Conservation (phyloP, 2,113 vertebrate species). For the Corythornis vintsioides region DNA sequence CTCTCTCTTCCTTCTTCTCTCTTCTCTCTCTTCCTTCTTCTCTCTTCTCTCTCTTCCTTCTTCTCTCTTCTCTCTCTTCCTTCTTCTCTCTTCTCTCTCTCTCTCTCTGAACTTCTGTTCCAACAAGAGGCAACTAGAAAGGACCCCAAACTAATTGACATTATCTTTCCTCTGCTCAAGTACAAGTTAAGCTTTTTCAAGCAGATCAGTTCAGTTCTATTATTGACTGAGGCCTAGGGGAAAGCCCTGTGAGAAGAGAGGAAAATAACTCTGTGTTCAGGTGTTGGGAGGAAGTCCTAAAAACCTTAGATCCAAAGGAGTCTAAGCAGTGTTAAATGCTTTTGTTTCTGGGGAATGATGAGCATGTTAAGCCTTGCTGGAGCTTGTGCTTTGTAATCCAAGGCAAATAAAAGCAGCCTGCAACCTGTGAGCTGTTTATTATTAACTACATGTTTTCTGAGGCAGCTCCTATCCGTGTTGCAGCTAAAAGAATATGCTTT, state of each 20-base stretch:
- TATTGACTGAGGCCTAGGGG: not conserved
- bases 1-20: too few relatives aligned
- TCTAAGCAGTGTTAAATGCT: not conserved
- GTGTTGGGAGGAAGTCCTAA: not conserved
- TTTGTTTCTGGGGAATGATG: not conserved
- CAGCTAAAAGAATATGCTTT: not conserved
- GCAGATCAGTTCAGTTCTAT: not conserved
- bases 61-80: too few relatives aligned
- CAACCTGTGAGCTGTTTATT: not conserved
- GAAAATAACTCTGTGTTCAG: not conserved
- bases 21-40: too few relatives aligned
- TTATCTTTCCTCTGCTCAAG: not conserved
- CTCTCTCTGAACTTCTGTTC: not conserved
- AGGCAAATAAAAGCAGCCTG: not conserved
- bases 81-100: too few relatives aligned
- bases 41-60: too few relatives aligned
- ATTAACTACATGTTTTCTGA: not conserved
- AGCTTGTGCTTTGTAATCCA: not conserved
- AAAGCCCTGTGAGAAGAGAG: not conserved
- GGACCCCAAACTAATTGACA: not conserved
- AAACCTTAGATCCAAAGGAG: not conserved
- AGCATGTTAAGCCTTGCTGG: not conserved
- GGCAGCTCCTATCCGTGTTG: not conserved
- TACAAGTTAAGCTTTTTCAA: not conserved
- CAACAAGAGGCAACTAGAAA: not conserved